Conservation (phyloP, 2,113 vertebrate species). For the Rhinichthys klamathensis region DNA sequence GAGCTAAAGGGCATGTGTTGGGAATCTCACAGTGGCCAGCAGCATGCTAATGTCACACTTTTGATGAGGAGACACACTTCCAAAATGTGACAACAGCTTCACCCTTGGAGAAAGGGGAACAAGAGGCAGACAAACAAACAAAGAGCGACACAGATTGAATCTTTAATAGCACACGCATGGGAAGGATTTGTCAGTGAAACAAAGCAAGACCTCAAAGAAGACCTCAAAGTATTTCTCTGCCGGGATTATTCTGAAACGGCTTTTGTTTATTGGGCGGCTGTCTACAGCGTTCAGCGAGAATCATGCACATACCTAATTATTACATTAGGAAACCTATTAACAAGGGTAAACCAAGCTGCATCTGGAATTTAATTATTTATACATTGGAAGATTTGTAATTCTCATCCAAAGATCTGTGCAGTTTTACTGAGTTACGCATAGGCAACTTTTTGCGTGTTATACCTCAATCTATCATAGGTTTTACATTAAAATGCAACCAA, state of each 20-base stretch:
- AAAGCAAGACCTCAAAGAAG: conserved; percentile 46
- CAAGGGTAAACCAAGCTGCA: not conserved
- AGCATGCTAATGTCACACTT: conserved; percentile 32
- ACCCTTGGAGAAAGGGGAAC: conserved; percentile 51
- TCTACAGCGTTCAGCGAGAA: not conserved
- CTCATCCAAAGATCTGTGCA: not conserved
- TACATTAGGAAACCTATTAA: conserved; percentile 6
- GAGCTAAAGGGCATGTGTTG: conserved; percentile 45
- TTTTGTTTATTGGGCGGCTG: not conserved
- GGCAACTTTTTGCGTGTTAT: too few species aligned
- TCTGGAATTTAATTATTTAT: not conserved
- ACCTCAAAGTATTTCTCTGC: conserved; percentile 27
- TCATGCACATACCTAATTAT: not conserved
- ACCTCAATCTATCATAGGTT: too few species aligned
- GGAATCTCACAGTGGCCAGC: conserved; percentile 31
- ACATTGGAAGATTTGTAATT: not conserved
- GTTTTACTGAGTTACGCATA: not conserved
- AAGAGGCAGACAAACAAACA: conserved; percentile 47
- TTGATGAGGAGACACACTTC: conserved; percentile 36
- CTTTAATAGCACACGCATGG: conserved; percentile 56
- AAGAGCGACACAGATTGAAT: conserved; percentile 57
- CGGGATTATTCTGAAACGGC: conserved; percentile 42
- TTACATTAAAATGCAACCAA: too few species aligned
- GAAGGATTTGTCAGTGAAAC: conserved; percentile 40
- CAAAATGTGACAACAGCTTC: conserved; percentile 48